Percentiles rank a stretch among this genome's conserved stretches.
phyloP scores from a whole-genome alignment of 1,140 invertebrate species.

The Zaprionus lachaisei region DNA sequence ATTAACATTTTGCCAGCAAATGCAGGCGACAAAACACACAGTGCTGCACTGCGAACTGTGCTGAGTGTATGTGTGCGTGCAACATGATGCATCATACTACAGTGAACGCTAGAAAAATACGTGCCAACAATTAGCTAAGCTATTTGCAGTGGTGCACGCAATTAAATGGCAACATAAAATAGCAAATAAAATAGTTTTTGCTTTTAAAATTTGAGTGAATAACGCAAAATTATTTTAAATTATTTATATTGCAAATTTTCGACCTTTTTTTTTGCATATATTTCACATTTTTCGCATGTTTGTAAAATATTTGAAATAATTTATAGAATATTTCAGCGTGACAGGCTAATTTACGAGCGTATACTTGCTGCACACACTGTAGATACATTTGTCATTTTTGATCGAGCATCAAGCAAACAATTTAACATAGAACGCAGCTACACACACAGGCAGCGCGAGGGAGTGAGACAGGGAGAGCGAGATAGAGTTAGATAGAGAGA shows the following conservation, averaged over 20 bases:
- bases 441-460: slow-evolving; percentile 1
- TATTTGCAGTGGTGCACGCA: background rate
- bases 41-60: slow-evolving; percentile 16
- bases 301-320: background rate
- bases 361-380: slow-evolving; percentile 54
- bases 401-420: slow-evolving; percentile 83
- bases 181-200: background rate
- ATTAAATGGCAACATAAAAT: background rate
- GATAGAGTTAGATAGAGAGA: background rate
- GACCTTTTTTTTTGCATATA: background rate
- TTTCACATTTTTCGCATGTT: background rate
- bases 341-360: slow-evolving; percentile 6
- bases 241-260: background rate
- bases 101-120: slow-evolving; percentile 37
- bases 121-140: slow-evolving; percentile 16
- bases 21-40: slow-evolving; percentile 63
- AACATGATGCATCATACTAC: slow-evolving; percentile 44
- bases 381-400: slow-evolving; percentile 82
- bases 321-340: background rate
- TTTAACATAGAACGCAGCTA: slow-evolving; percentile 63
- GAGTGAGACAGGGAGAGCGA: background rate
- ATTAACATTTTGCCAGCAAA: slow-evolving; percentile 80
- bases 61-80: slow-evolving; percentile 33
- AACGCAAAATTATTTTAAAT: background rate
- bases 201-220: background rate